These are phyloP conservation scores for Isurus oxyrinchus DNA, from an alignment of 2,113 vertebrate species.

Conservation along the genomic window DNA sequence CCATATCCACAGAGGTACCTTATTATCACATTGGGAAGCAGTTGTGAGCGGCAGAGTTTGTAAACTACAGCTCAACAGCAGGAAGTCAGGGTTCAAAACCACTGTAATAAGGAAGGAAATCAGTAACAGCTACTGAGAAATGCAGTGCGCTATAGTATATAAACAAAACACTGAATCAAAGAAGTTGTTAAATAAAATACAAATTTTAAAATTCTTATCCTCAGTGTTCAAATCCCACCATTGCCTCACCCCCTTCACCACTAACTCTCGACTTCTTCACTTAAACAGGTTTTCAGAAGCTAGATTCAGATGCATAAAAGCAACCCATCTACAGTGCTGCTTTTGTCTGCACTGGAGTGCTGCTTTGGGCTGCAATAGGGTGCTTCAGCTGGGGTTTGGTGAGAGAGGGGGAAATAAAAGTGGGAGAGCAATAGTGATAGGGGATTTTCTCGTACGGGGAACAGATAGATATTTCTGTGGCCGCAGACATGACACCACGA, in stretches of 20 bases:
- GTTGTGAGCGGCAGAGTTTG: not conserved
- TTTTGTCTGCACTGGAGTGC: too few relatives aligned
- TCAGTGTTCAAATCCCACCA: not conserved
- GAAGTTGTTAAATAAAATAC: not conserved
- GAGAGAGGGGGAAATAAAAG: too few relatives aligned
- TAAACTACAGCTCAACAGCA: not conserved
- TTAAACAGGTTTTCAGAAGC: too few relatives aligned
- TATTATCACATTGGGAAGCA: not conserved
- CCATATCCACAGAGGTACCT: not conserved
- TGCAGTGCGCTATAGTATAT: not conserved
- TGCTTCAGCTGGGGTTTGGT: too few relatives aligned
- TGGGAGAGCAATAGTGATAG: too few relatives aligned
- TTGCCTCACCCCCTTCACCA: not conserved
- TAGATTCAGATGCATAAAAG: too few relatives aligned
- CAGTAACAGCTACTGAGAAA: not conserved
- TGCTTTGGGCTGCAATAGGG: too few relatives aligned
- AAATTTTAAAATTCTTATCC: not conserved
- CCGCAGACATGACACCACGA: too few relatives aligned
- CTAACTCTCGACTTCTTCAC: not conserved
- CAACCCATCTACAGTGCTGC: too few relatives aligned
- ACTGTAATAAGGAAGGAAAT: not conserved
- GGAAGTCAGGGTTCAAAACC: not conserved
- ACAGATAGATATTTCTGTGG: too few relatives aligned
- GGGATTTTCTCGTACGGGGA: too few relatives aligned
- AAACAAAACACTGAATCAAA: not conserved